Conservation (phyloP, 2,113 vertebrate species). For the Aviceda subcristata region DNA sequence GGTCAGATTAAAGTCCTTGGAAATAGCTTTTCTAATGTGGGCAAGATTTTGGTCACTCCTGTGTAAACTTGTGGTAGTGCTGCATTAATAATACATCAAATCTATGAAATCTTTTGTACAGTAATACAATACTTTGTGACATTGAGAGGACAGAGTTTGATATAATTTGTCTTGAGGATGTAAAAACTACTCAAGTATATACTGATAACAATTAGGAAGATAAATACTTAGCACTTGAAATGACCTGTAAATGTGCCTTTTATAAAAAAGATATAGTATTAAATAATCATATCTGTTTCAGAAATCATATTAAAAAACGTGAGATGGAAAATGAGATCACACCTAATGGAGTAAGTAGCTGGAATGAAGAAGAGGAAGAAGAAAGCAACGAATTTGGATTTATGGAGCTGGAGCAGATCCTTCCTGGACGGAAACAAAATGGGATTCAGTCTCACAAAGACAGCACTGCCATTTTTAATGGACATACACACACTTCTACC, state of each 20-base stretch:
- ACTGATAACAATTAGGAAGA: not conserved
- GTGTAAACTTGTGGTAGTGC: not conserved
- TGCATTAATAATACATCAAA: not conserved
- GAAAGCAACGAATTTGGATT: conserved; percentile 44
- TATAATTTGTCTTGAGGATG: not conserved
- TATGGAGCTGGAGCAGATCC: conserved; percentile 61
- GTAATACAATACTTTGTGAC: not conserved
- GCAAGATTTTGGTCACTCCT: not conserved
- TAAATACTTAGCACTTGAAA: not conserved
- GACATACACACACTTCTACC: conserved; percentile 80
- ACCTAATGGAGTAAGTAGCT: conserved; percentile 77
- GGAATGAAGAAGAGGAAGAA: conserved; percentile 69
- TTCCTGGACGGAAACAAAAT: conserved; percentile 61
- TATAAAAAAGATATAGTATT: not conserved
- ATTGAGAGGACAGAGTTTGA: not conserved
- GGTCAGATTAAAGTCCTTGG: not conserved
- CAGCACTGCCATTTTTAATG: conserved; percentile 78
- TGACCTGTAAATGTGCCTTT: not conserved
- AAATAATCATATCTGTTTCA: conserved; percentile 62
- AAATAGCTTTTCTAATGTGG: not conserved
- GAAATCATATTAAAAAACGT: conserved; percentile 82
- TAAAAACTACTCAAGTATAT: not conserved
- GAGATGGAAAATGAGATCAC: conserved; percentile 71
- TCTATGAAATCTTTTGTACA: not conserved
- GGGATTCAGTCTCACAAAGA: conserved; percentile 68